A percentile compares a stretch with the other conserved stretches of the same genome.
Evolutionary conservation across 1,140 invertebrate species (phyloP).

Genomic region (Bathynomus jamesi): DNA sequence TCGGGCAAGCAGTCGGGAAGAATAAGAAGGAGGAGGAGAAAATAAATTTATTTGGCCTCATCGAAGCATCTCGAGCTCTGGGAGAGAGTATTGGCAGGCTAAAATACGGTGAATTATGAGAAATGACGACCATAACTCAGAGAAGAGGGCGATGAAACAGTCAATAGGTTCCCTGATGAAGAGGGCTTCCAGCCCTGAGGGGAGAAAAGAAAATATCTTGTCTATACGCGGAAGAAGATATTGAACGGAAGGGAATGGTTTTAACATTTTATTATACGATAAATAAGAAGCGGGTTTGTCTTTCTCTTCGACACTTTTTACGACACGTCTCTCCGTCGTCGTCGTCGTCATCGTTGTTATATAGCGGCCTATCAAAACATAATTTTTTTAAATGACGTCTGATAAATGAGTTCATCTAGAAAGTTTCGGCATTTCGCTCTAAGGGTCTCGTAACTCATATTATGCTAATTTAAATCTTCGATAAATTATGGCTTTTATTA

Average conservation of each 20-base stretch:
- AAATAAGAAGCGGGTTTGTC: neutral
- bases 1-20: no score
- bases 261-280: neutral
- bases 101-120: neutral
- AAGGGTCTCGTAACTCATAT: neutral
- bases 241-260: neutral
- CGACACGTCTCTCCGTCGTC: neutral
- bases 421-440: no score
- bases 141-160: neutral
- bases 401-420: neutral
- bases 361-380: no score
- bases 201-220: neutral
- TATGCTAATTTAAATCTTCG: neutral
- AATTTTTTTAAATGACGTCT: neutral
- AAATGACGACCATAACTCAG: neutral
- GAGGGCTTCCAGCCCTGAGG: neutral
- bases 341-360: neutral
- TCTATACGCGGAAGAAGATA: neutral
- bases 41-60: no score
- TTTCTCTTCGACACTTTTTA: neutral
- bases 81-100: no score
- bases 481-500: neutral
- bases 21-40: no score
- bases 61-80: no score
- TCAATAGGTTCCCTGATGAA: conserved; percentile 2